Evolutionary conservation across 2,888 invertebrate genomes (phyloP), one percentile per base, ranked within the genome.

Genomic region (Calliphora vomitoria): DNA sequence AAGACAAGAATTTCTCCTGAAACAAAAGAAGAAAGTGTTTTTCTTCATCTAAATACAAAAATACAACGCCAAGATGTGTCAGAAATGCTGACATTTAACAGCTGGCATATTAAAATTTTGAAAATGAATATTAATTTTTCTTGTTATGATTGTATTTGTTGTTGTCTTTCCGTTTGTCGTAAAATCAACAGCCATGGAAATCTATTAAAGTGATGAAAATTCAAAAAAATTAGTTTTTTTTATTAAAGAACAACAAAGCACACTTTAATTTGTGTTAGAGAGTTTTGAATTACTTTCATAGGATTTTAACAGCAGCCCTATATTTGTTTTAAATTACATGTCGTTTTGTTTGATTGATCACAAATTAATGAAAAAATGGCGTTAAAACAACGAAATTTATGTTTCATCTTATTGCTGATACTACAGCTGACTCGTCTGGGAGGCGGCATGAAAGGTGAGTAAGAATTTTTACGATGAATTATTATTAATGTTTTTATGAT

Each of bases 371-470:
- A n/a, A 64, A 69, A 84, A 60, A 78, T 85, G 85, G 69, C 79
- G 44, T 58, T 55, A 69, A 55, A 60, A n/a, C 68, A 44, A 58
- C 69, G 68, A 75, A 79, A 82, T 75, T 8, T 87, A 66, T 74
- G 69, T 5, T 31, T 85, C 20, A 58, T 75, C n/a, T 38, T 82
- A 64, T n/a, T 68, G n/a, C 11, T 85, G 38, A 18, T 82, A 44
- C 50, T 85, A 20, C 71, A 60, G 15, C 41, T 79, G 25, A 64
- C 31, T n/a, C 41, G 41, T 15, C 66, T 47, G 50, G 69, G 18
- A 53, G 64, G 8, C 58, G 44, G 58, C 31, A 87, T 87, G 82
- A 87, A 87, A 85, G 87, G 87, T 87, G 66, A 87, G 87, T 87
- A 66, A 55, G 8, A 62, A 62, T 41, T 72, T 53, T 76, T 71